Conservation (phyloP, 1,140 invertebrate genomes). For the Latrodectus geometricus region DNA sequence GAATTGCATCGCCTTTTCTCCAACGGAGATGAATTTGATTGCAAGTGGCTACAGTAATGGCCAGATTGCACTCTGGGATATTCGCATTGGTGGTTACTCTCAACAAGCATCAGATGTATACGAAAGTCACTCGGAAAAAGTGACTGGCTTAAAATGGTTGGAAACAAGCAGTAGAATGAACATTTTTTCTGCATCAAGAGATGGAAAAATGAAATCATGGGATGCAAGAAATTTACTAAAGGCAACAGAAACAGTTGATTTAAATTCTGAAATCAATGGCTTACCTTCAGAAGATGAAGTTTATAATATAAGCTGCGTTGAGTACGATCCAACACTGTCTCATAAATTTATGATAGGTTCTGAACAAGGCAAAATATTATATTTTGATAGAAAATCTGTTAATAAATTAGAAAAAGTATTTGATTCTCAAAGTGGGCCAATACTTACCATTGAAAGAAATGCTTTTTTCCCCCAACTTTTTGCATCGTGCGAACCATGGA, state of each 20-base stretch:
- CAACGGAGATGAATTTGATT: neutral
- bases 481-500: slow-evolving; percentile 36
- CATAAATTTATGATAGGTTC: slow-evolving; percentile 34
- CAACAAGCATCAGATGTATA: neutral
- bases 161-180: slow-evolving; percentile 86
- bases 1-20: slow-evolving; percentile 14
- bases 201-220: slow-evolving; percentile 78
- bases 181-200: slow-evolving; percentile 89
- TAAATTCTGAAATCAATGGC: neutral
- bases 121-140: slow-evolving; percentile 8
- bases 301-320: slow-evolving; percentile 17
- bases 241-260: slow-evolving; percentile 1
- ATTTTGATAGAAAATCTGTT: neutral
- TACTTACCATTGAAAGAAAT: slow-evolving; percentile 28
- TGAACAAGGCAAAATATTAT: slow-evolving; percentile 34
- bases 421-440: neutral
- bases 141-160: slow-evolving; percentile 73
- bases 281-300: neutral
- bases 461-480: slow-evolving; percentile 32
- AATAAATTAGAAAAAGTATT: neutral
- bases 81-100: neutral
- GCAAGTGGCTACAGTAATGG: slow-evolving; percentile 21
- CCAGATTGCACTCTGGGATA: slow-evolving; percentile 30
- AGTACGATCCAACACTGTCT: slow-evolving; percentile 20
- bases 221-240: neutral